phyloP scores from a whole-genome alignment of 2,797 vertebrate genomes.

The Argentina silus region DNA sequence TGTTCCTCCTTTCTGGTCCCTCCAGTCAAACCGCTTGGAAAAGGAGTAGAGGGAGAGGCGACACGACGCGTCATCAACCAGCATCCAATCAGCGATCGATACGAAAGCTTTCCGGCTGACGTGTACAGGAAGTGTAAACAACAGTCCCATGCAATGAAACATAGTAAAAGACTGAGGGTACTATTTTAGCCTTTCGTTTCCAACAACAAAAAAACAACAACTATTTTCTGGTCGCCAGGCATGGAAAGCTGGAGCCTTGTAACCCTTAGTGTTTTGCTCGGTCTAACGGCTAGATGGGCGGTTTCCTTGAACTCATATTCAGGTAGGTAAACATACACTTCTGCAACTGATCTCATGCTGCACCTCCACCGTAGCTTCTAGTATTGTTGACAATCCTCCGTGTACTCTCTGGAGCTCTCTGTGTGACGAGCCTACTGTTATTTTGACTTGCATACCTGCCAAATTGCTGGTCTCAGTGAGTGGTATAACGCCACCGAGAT shows the following conservation, averaged over 20 bases:
- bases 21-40: too few relatives aligned
- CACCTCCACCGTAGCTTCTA: not conserved
- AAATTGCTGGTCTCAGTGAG: too few relatives aligned
- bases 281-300: constrained; percentile 87
- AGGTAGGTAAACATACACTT: constrained; percentile 72
- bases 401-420: too few relatives aligned
- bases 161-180: not conserved
- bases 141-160: not conserved
- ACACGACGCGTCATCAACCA: constrained; percentile 27
- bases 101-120: constrained; percentile 51
- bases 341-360: not conserved
- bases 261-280: constrained; percentile 79
- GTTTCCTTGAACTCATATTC: constrained; percentile 95
- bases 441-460: too few relatives aligned
- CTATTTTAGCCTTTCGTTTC: not conserved
- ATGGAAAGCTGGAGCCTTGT: constrained; percentile 89
- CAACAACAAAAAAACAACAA: constrained; percentile 16
- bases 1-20: too few relatives aligned
- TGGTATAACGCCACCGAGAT: too few relatives aligned
- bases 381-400: too few relatives aligned
- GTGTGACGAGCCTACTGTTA: too few relatives aligned
- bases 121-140: constrained; percentile 56
- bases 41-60: not conserved
- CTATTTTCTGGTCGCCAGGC: constrained; percentile 1
- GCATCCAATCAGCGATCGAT: constrained; percentile 55